These are phyloP conservation scores for Oceanodroma leucorhoa DNA, from an alignment of 2,797 vertebrate genomes.

Conservation along the genomic window DNA sequence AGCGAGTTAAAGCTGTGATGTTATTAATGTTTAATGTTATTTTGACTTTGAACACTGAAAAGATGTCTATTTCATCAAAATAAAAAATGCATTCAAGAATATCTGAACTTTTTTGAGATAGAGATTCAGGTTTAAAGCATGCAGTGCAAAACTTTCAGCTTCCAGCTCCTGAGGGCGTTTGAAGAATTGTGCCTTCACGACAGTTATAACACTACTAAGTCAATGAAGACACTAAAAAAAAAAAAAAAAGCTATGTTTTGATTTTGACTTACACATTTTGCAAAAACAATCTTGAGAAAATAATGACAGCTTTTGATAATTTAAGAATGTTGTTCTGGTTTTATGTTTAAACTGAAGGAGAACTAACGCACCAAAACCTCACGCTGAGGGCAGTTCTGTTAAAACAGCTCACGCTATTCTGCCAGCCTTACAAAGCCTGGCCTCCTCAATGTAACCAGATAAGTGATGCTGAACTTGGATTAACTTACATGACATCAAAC, in stretches of 20 bases:
- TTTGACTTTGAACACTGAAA: slow-evolving; percentile 6
- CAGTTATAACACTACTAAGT: neutral
- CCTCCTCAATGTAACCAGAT: neutral
- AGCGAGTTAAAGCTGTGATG: neutral
- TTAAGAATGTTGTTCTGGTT: neutral
- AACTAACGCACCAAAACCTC: neutral
- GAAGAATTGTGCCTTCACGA: neutral
- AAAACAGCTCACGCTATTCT: neutral
- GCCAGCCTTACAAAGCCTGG: neutral
- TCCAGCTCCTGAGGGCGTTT: neutral
- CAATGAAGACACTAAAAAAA: neutral
- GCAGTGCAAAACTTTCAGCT: neutral
- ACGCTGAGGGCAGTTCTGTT: neutral
- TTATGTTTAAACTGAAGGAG: neutral
- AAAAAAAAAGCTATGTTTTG: neutral
- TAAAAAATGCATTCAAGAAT: neutral
- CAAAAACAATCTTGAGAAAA: neutral
- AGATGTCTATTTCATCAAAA: neutral
- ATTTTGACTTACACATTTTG: neutral
- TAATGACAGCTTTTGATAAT: neutral
- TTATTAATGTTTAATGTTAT: slow-evolving; percentile 19
- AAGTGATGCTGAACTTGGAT: neutral
- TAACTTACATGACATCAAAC: neutral
- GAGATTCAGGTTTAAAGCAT: neutral
- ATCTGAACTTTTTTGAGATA: neutral